A percentile compares a stretch with the other conserved stretches of the same genome.
These are phyloP conservation scores for Aleiodes testaceus DNA, from an alignment of 2,888 invertebrate genomes.

Conservation along the genomic window DNA sequence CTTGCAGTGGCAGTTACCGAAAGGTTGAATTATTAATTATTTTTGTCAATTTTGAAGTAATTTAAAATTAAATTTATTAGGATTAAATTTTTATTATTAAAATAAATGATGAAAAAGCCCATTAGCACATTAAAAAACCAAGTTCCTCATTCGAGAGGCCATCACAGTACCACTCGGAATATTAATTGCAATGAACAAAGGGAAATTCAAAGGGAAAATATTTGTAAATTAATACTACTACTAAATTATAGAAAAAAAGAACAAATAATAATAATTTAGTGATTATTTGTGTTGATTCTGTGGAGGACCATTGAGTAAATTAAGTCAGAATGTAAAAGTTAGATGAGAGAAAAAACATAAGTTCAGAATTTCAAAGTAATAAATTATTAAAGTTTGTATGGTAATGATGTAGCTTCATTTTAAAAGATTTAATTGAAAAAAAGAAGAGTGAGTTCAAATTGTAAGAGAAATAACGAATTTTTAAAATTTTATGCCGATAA, in stretches of 20 bases:
- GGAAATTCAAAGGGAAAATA: constrained; percentile 10
- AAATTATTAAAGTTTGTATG: constrained; percentile 43
- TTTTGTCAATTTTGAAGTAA: background rate
- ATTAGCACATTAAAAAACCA: constrained; percentile 48
- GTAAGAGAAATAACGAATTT: background rate
- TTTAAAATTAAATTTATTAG: background rate
- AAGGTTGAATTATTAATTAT: background rate
- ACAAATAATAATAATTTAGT: constrained; percentile 47
- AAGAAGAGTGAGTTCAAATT: constrained; percentile 26
- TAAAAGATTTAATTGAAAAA: constrained; percentile 34
- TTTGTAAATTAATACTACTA: constrained; percentile 16
- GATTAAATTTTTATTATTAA: constrained; percentile 4
- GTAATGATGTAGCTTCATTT: constrained; percentile 41
- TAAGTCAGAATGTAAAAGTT: background rate
- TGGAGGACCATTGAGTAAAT: constrained; percentile 51
- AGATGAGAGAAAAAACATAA: constrained; percentile 32
- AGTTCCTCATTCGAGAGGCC: constrained; percentile 56
- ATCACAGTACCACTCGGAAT: constrained; percentile 51
- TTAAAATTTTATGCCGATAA: background rate
- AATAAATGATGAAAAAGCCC: too few relatives aligned
- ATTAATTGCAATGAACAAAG: constrained; percentile 38
- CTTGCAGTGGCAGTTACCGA: constrained; percentile 10
- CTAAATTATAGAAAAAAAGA: constrained; percentile 25
- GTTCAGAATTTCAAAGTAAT: constrained; percentile 7
- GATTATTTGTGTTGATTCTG: constrained; percentile 50